A percentile compares a stretch with the other conserved stretches of the same genome.
Evolutionary conservation across 2,888 invertebrate genomes (phyloP).

Genomic region (Drosophila atripex): DNA sequence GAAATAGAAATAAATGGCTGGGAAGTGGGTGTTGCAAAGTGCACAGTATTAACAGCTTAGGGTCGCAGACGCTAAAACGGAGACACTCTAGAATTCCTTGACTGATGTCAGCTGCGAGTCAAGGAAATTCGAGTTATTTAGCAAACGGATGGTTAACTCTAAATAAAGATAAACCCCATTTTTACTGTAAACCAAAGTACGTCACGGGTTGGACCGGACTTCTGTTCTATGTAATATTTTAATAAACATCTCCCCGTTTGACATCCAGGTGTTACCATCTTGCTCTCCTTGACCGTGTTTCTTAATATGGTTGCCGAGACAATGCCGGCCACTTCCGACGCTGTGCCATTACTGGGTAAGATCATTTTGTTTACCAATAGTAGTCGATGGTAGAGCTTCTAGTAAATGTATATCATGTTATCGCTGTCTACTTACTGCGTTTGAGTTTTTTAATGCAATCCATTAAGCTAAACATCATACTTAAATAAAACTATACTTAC

Average conservation of each 20-base stretch:
- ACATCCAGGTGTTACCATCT: conserved; percentile 94
- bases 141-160: conserved; percentile 1
- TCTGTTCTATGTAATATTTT: not conserved
- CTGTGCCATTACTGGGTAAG: conserved; percentile 93
- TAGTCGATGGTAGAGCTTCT: conserved; percentile 47
- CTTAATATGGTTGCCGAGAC: conserved; percentile 99
- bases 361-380: conserved; percentile 63
- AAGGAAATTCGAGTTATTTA: not conserved
- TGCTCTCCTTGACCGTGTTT: conserved; percentile 98
- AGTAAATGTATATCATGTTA: conserved; percentile 46
- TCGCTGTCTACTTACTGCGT: conserved; percentile 31
- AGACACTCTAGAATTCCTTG: not conserved
- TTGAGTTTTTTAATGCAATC: conserved; percentile 35
- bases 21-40: conserved; percentile 28
- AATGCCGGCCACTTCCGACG: conserved; percentile 98
- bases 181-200: not conserved
- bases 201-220: not conserved
- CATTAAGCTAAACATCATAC: conserved; percentile 32
- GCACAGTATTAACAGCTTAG: conserved; percentile 2
- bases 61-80: not conserved
- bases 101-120: not conserved
- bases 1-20: conserved; percentile 41
- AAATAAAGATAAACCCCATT: not conserved
- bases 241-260: conserved; percentile 22
- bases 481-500: conserved; percentile 27